A percentile compares a stretch with the other conserved stretches of the same genome.
Conservation (phyloP, 2,888 invertebrate species). For the Hermodice carunculata region DNA sequence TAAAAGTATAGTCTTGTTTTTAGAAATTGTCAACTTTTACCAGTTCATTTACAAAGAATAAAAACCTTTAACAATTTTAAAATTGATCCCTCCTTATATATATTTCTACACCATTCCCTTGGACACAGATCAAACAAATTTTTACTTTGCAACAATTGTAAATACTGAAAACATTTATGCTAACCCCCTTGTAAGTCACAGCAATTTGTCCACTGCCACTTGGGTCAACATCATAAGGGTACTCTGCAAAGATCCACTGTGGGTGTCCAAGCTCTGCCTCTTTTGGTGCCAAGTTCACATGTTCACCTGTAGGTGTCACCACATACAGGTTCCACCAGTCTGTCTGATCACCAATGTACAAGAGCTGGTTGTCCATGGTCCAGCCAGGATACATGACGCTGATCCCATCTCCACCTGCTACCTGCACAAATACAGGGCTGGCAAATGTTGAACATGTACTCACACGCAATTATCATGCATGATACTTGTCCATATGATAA, state of each 20-base stretch:
- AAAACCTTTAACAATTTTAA: no score
- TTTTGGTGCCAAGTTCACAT: constrained; percentile 49
- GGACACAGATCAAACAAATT: no score
- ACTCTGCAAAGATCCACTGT: constrained; percentile 62
- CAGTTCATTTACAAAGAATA: no score
- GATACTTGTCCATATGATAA: no score
- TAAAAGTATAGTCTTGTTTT: no score
- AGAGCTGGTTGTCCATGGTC: constrained; percentile 59
- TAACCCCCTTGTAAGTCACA: constrained; percentile 48
- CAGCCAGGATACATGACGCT: constrained; percentile 67
- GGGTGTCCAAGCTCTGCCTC: constrained; percentile 60
- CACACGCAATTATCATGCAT: no score
- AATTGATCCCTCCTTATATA: no score
- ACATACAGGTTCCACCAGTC: constrained; percentile 70
- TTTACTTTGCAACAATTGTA: no score
- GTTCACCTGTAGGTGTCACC: constrained; percentile 51
- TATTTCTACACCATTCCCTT: no score
- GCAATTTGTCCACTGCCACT: constrained; percentile 48
- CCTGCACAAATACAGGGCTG: constrained; percentile 32
- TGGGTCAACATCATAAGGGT: constrained; percentile 55
- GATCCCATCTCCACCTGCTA: constrained; percentile 50
- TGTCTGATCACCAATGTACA: constrained; percentile 65
- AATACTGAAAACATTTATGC: no score
- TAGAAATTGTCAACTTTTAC: no score
- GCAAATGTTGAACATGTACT: not conserved